Base-by-base conservation (phyloP, 2,888 invertebrate species). In the Orchesella flavescens region DNA sequence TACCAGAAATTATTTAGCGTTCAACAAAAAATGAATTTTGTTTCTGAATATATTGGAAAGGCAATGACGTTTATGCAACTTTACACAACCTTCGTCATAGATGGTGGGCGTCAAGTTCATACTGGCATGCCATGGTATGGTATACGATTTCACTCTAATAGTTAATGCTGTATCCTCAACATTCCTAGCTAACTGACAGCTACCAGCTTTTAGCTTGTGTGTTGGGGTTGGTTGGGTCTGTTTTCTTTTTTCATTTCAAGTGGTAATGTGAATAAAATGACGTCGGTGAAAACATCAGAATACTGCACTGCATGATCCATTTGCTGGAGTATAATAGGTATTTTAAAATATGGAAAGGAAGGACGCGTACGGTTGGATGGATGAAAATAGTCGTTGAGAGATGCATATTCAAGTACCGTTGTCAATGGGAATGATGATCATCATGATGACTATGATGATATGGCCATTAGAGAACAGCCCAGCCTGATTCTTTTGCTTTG, bases 391-490 rank as follows among this genome's bases (percentile, higher is more conserved):
- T 49, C 21, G 46, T 24, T 24, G 24, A 69, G 74, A 34, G 55
- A 75, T 75, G 53, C 24, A 34, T 34, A 57, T 66, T 76, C 66
- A 44, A 76, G 44, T 76, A 55, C 57, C 19, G 57, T 75, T 76
- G 55, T 68, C 49, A 57, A 68, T 68, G 59, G 24, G 76, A 68
- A 76, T 44, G 43, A 76, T 66, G 68, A 76, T 76, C n/a, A 49
- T 49, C n/a, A 49, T 49, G 49, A 34, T 34, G 2, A 34, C 34
- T 49, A 75, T 75, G 66, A 75, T 72, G 55, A 73, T 68, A 59
- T 68, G 68, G 68, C 66, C 59, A 76, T 76, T 76, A 76, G 68
- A 53, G 76, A 59, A 4, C 59, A 68, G n/a, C n/a, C n/a, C n/a
- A 44, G 23, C 19, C n/a, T 57, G 15, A 68, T 68, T 57, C 44